Base-by-base conservation (phyloP, 2,888 invertebrate species). In the Cheilosia urbana region DNA sequence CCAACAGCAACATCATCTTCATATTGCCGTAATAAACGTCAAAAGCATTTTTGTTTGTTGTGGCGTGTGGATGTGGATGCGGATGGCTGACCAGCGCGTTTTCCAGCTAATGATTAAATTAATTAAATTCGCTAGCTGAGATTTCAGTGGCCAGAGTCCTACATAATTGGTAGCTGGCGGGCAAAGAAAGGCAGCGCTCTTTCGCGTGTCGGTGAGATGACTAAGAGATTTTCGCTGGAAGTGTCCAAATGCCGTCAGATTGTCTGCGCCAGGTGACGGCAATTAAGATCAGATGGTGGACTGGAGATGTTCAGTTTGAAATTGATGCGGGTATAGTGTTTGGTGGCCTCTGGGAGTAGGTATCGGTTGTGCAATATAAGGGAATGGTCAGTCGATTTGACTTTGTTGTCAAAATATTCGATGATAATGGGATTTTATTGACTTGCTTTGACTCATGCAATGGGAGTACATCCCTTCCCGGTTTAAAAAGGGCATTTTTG, bases 11-110 rank as follows among this genome's bases (percentile, higher is more conserved):
- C 63, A 24, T 30, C 83, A 69, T 79, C 83, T 75, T 79, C 72
- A 79, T 65, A 71, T 75, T 65, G 83, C 63, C 37, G 79, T 65
- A 84, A 84, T 84, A 84, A 84, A 84, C 58, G 83, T 75, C 83
- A 84, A 84, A 84, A 79, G 51, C 75, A 84, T 84, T 84, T 79
- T 84, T 79, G 79, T 73, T 69, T 21, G 55, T 27, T 4, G 63
- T 45, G 57, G 37, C n/a, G n/a, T n/a, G n/a, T n/a, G n/a, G n/a
- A n/a, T 4, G 63, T 45, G 57, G 37, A 49, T 42, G 37, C 37
- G 68, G 37, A 47, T 19, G 60, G 21, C 27, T 72, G 55, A 42
- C 37, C 65, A 57, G 6, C 21, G 34, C 42, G 60, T 73, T 73
- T 69, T 40, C 63, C 21, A 42, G 47, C 79, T 83, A 79, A 83